A percentile compares a stretch with the other conserved stretches of the same genome.
These are phyloP conservation scores for Epinotia nisella DNA, from an alignment of 2,888 invertebrate species.

Conservation along the genomic window DNA sequence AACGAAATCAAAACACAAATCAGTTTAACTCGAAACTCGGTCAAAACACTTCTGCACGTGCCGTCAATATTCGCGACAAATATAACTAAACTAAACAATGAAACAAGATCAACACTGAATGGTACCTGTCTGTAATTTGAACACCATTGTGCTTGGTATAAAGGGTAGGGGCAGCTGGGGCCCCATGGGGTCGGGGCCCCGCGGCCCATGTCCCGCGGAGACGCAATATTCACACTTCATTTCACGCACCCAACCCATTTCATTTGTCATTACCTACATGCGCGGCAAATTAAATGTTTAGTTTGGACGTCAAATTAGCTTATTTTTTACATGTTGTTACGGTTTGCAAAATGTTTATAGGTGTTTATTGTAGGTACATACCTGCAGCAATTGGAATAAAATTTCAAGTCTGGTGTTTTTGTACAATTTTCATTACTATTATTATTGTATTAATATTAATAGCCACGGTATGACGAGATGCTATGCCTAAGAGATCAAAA, in stretches of 20 bases:
- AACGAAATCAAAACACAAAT: conserved; percentile 14
- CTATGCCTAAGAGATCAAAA: too few species aligned
- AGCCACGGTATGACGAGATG: too few species aligned
- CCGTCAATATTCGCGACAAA: conserved; percentile 60
- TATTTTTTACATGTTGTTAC: conserved; percentile 39
- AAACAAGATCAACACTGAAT: conserved; percentile 58
- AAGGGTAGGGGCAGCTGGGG: conserved; percentile 75
- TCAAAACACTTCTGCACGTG: conserved; percentile 55
- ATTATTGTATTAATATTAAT: too few species aligned
- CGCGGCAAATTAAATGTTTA: conserved; percentile 64
- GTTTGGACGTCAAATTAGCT: conserved; percentile 60
- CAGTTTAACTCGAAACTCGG: conserved; percentile 41
- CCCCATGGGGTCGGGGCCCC: conserved; percentile 52
- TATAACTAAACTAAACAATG: conserved; percentile 55
- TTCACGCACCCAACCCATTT: conserved; percentile 77
- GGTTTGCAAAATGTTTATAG: conserved; percentile 17
- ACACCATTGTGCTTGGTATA: conserved; percentile 65
- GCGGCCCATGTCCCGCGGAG: conserved; percentile 67
- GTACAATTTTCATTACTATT: too few species aligned
- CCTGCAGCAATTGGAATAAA: background rate
- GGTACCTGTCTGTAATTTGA: conserved; percentile 76
- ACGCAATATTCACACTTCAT: conserved; percentile 84
- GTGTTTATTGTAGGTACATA: background rate
- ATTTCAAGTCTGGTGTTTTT: too few species aligned
- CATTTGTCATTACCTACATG: conserved; percentile 71